Base-by-base conservation (phyloP, 1,140 invertebrate species). In the Whitmania pigra region DNA sequence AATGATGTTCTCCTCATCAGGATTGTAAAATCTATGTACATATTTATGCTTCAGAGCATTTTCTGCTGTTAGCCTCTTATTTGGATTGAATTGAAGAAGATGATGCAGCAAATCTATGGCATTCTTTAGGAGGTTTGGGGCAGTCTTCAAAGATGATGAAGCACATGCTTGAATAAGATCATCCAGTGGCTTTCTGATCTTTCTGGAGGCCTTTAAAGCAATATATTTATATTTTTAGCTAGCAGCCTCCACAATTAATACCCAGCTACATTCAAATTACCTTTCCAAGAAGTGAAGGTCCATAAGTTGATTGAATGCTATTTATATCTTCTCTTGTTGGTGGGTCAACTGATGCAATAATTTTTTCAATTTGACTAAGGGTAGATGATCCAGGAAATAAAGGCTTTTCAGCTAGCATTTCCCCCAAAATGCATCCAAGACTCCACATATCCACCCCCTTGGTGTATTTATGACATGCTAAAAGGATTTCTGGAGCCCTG, bases 381-480 rank as follows among this genome's bases (percentile, higher is more conserved):
- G 93, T 97, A 2, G 93, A 95, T 0, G 88, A 89, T 53, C 93
- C 93, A 20, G 93, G 92, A 82, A 96, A 97, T n/a, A 97, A 81
- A 0, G 93, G 90, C 78, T 91, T 90, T 5, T 91, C 90, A 0
- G 90, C 84, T 67, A 94, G 80, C 90, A 97, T 94, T 84, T 97
- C 93, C 1, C 88, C 93, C 40, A 98, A 84, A 75, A 98, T 97
- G 80, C 94, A 97, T 11, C 94, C 94, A 63, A 97, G 81, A 73
- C 92, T 94, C 94, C 94, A 98, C 92, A 97, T 95, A 79, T 98
- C 94, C 67, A 97, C 92, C 49, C 92, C 92, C 80, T 94, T 94
- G 4, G 93, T 96, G 79, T 97, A 97, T 77, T 85, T 87, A 80
- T 88, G 88, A 69, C 88, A 89, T 43, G 91, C 92, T 53, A 97